These are phyloP conservation scores for Netelia virgata DNA, from an alignment of 2,888 invertebrate species.

Conservation along the genomic window DNA sequence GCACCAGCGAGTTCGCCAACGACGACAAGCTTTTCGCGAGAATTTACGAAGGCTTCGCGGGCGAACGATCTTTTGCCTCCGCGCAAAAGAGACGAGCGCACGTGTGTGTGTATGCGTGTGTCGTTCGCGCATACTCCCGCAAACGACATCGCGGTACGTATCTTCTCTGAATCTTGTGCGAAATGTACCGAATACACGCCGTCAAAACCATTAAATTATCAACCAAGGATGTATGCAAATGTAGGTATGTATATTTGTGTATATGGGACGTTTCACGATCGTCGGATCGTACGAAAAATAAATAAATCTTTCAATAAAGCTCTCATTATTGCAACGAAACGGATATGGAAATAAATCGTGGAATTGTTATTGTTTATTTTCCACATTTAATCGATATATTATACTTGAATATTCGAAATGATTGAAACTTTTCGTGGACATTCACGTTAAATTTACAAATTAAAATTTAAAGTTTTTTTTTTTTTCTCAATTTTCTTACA, in stretches of 20 bases:
- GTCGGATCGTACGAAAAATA: too few relatives aligned
- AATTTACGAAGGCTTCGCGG: conserved; percentile 57
- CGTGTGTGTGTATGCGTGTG: conserved; percentile 13
- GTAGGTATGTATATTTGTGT: not conserved
- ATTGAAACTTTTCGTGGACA: too few relatives aligned
- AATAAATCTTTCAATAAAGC: too few relatives aligned
- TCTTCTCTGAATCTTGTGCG: conserved; percentile 39
- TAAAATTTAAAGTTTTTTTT: not conserved
- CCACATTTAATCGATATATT: too few relatives aligned
- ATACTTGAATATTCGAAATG: too few relatives aligned
- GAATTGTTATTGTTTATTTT: too few relatives aligned
- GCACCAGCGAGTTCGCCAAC: conserved; percentile 23
- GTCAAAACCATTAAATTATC: conserved; percentile 52
- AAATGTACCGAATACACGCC: conserved; percentile 30
- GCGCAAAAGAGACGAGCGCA: conserved; percentile 24
- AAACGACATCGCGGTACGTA: conserved; percentile 40
- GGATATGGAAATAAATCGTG: too few relatives aligned
- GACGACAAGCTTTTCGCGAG: conserved; percentile 45
- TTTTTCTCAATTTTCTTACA: not conserved
- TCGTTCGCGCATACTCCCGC: not conserved
- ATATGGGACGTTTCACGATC: too few relatives aligned
- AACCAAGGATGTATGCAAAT: conserved; percentile 46
- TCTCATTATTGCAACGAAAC: too few relatives aligned
- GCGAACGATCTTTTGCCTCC: conserved; percentile 26
- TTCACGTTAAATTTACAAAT: not conserved